These are phyloP conservation scores for Nannospalax galili DNA, from an alignment of 2,113 vertebrate genomes.

Conservation along the genomic window DNA sequence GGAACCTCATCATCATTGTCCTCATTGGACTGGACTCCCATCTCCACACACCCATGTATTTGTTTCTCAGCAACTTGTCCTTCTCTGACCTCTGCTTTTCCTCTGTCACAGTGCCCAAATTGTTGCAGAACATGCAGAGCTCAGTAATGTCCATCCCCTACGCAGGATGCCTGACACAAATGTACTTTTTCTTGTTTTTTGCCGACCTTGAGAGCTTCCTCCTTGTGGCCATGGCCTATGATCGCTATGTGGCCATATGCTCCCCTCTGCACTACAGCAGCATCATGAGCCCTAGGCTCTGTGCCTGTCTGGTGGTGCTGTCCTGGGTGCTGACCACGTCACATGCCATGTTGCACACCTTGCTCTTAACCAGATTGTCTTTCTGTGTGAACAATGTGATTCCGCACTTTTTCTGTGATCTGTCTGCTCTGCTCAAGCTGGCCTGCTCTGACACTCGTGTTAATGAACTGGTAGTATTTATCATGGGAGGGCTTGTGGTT, in stretches of 20 bases:
- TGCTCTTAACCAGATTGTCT: conserved; percentile 45
- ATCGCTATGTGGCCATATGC: background rate
- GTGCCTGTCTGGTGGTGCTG: background rate
- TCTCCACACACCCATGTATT: no score
- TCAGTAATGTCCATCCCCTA: conserved; percentile 47
- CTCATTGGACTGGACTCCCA: no score
- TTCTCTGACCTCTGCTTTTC: conserved; percentile 31
- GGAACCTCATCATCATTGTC: no score
- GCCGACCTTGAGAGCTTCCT: conserved; percentile 63
- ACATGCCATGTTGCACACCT: conserved; percentile 67
- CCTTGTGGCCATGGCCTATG: conserved; percentile 72
- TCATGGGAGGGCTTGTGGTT: background rate
- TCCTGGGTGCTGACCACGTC: conserved; percentile 44
- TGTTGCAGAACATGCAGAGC: conserved; percentile 50
- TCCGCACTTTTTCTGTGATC: conserved; percentile 81
- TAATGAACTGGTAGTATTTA: conserved; percentile 68
- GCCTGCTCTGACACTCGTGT: conserved; percentile 67
- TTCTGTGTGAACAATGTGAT: conserved; percentile 69
- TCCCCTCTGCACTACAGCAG: conserved; percentile 66
- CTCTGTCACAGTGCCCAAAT: conserved; percentile 65
- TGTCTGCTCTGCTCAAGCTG: conserved; percentile 74
- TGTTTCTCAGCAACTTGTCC: no score
- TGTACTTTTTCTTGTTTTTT: conserved; percentile 74
- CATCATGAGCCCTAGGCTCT: conserved; percentile 64
- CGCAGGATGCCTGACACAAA: conserved; percentile 57